Evolutionary conservation across 2,113 vertebrate genomes (phyloP), one percentile per base, ranked within the genome.

Genomic region (Nerophis ophidion): DNA sequence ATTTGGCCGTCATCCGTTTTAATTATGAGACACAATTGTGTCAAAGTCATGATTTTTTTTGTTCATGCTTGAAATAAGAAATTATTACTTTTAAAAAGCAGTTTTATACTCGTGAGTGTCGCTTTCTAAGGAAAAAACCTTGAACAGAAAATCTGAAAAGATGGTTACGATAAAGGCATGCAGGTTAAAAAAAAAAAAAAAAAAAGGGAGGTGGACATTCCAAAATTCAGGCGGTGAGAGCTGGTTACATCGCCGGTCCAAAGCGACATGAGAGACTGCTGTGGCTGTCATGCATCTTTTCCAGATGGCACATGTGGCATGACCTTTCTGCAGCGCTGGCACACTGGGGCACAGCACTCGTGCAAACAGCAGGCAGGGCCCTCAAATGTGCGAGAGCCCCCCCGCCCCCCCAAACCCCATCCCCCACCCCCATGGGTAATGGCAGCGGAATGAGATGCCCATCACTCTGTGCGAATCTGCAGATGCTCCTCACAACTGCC

Each of bases 401-500:
- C 89, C 87, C 72, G n/a, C n/a, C 75, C 91, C 88, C 87, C 84
- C 75, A 1, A 26, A 1, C 19, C 3, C 19, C 19, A 26, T 2
- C 74, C 91, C 89, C 87, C 72, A 26, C 26, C 74, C 91, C 89
- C 87, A 83, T 76, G 92, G 90, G 92, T 91, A 61, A 48, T n/a
- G 52, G 82, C 81, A 74, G 87, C 87, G 85, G 90, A 92, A 93
- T 91, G 91, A 93, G 91, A 93, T 91, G 91, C 85, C 92, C 91
- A 90, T 93, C 93, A 90, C 88, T 90, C 91, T 91, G 40, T 44
- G 87, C 87, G 88, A 91, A 89, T 89, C 81, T 90, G 91, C 88
- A 92, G 92, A 92, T 87, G 86, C 88, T 91, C 83, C 86, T 82
- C 81, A 84, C 86, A 87, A 90, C 87, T 89, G 92, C 89, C 91